Evolutionary conservation across 1,140 invertebrate genomes (phyloP).

Genomic region (Elysia chlorotica): DNA sequence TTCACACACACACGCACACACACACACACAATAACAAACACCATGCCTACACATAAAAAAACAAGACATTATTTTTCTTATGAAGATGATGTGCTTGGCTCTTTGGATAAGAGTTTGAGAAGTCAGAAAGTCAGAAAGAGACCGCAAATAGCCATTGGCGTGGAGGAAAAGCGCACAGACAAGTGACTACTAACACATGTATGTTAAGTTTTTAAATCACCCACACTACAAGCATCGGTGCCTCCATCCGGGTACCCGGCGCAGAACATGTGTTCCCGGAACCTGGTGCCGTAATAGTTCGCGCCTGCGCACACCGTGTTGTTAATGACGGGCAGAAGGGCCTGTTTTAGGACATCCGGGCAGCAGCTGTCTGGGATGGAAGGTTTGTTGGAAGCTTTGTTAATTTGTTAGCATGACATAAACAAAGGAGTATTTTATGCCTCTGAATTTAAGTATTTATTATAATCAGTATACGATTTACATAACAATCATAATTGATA

Average conservation of each 20-base stretch:
- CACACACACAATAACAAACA: too few species aligned
- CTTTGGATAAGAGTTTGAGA: too few species aligned
- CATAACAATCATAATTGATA: neutral
- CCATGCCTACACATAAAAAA: too few species aligned
- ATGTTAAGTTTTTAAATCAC: neutral
- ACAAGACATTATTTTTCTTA: too few species aligned
- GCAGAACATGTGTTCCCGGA: conserved; percentile 81
- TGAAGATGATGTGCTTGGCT: too few species aligned
- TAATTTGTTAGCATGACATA: neutral
- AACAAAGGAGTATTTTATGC: neutral
- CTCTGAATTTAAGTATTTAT: neutral
- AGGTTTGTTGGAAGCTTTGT: neutral
- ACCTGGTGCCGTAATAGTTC: conserved; percentile 33
- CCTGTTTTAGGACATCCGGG: conserved; percentile 47
- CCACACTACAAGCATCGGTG: conserved; percentile 80
- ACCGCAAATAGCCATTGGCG: too few species aligned
- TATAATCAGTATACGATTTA: neutral
- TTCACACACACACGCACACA: too few species aligned
- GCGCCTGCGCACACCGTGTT: conserved; percentile 30
- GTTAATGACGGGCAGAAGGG: conserved; percentile 65
- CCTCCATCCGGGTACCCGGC: conserved; percentile 91
- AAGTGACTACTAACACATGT: neutral
- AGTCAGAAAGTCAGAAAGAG: too few species aligned
- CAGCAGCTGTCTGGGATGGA: conserved; percentile 43
- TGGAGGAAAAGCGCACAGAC: too few species aligned